Conservation (phyloP, 2,113 vertebrate genomes). For the Syngnathoides biaculeatus region DNA sequence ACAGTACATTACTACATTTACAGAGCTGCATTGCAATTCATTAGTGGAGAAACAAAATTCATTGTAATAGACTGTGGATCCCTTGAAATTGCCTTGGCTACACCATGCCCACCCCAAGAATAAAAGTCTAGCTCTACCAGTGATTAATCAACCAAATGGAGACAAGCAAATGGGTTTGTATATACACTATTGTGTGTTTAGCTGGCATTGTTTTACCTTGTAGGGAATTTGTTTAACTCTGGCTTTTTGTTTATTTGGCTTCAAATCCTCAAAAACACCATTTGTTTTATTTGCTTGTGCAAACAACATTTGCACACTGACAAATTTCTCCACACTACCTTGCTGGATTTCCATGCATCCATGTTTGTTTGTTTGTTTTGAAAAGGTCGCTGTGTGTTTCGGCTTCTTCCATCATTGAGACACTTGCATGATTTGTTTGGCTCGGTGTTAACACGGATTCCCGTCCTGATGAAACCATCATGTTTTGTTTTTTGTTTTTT, state of each 20-base stretch:
- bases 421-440: not conserved
- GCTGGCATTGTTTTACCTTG: not conserved
- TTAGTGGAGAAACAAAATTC: too few species aligned
- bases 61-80: too few species aligned
- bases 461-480: too few species aligned
- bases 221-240: not conserved
- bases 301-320: not conserved
- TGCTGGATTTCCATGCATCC: not conserved
- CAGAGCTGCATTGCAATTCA: too few species aligned
- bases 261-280: not conserved
- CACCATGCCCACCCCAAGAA: too few species aligned
- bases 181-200: not conserved
- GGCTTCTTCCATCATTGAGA: not conserved
- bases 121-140: too few species aligned
- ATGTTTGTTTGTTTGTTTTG: not conserved
- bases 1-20: too few species aligned
- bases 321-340: too few species aligned
- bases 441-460: too few species aligned
- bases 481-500: too few species aligned
- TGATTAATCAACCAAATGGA: conserved; percentile 41
- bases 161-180: conserved; percentile 1
- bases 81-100: too few species aligned
- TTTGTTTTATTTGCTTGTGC: not conserved
- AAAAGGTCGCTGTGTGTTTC: not conserved
- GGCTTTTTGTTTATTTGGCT: not conserved